phyloP scores from a whole-genome alignment of 2,113 vertebrate species.

The Rhabdornis inornatus region DNA sequence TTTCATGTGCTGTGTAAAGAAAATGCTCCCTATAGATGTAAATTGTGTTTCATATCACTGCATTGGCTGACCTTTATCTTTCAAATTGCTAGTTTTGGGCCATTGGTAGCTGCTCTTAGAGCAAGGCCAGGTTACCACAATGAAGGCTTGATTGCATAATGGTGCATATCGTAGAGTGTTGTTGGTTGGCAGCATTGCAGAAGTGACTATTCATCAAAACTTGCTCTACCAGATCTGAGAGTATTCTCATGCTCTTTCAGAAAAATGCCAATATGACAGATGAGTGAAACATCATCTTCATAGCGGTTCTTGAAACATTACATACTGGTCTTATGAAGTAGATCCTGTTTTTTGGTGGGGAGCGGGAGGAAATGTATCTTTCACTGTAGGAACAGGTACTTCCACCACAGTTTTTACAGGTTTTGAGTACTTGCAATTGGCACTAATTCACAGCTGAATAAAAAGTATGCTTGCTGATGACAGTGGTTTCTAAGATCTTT shows the following conservation, averaged over 20 bases:
- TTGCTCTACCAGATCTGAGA: not conserved
- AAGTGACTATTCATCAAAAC: not conserved
- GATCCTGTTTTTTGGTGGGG: not conserved
- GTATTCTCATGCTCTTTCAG: not conserved
- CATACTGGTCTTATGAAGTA: not conserved
- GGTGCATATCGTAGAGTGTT: accelerated
- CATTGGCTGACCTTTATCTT: not conserved
- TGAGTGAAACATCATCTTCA: not conserved
- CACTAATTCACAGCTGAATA: not conserved
- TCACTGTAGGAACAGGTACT: not conserved
- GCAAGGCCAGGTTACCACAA: not conserved
- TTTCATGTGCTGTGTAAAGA: not conserved
- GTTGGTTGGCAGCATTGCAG: not conserved
- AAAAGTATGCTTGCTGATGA: not conserved
- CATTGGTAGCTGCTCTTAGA: not conserved
- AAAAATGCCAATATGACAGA: not conserved
- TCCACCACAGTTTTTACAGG: not conserved
- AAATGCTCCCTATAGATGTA: not conserved
- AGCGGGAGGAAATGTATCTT: not conserved
- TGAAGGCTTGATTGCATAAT: not conserved
- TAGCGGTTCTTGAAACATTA: not conserved
- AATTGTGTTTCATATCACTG: not conserved
- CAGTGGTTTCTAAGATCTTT: not conserved
- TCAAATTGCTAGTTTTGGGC: not conserved
- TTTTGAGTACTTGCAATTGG: not conserved